Conservation (phyloP, 2,888 invertebrate species). For the Coelinius sp. region DNA sequence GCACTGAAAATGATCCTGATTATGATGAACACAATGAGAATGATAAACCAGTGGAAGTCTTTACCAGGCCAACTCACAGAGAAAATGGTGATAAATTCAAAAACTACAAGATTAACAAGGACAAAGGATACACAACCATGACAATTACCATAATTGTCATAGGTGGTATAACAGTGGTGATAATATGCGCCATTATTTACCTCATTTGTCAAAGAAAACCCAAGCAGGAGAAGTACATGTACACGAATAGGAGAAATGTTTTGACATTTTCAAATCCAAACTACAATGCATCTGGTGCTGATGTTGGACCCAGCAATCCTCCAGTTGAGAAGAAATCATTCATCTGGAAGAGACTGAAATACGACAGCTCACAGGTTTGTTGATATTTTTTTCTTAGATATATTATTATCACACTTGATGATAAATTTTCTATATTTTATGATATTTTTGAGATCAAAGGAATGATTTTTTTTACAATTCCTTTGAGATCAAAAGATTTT, state of each 20-base stretch:
- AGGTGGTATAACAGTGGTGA: slow-evolving; percentile 65
- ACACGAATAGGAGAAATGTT: slow-evolving; percentile 78
- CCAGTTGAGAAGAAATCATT: slow-evolving; percentile 74
- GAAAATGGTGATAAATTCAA: slow-evolving; percentile 62
- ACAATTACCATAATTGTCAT: slow-evolving; percentile 69
- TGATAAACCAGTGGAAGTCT: slow-evolving; percentile 52
- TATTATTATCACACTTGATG: no score
- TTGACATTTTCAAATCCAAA: slow-evolving; percentile 93
- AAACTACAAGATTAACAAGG: slow-evolving; percentile 62
- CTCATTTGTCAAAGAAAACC: slow-evolving; percentile 72
- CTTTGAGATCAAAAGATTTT: background rate
- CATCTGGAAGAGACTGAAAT: slow-evolving; percentile 83
- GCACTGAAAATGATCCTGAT: slow-evolving; percentile 59
- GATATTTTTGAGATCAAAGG: background rate
- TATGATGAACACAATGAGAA: slow-evolving; percentile 62
- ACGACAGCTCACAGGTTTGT: slow-evolving; percentile 82
- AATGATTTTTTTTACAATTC: background rate
- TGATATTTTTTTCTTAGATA: background rate
- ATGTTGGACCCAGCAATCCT: slow-evolving; percentile 66
- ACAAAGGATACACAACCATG: slow-evolving; percentile 69
- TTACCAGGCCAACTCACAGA: slow-evolving; percentile 49
- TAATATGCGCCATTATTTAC: slow-evolving; percentile 60
- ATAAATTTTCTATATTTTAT: background rate
- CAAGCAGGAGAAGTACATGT: slow-evolving; percentile 72
- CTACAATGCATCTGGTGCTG: slow-evolving; percentile 77